Conservation (phyloP, 2,888 invertebrate species). For the Sialis lutaria region DNA sequence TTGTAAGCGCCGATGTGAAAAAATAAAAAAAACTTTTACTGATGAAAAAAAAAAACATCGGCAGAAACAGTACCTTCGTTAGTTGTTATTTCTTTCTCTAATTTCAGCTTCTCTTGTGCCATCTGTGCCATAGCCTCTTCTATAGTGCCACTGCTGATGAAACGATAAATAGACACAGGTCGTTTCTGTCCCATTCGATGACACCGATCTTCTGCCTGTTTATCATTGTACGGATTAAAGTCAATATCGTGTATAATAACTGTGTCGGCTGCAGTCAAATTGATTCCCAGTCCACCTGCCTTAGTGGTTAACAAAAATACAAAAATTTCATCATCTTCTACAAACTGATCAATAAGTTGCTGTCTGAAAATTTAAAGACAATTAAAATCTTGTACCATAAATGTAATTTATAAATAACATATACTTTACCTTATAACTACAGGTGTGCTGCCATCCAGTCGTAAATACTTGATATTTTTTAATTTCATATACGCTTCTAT, state of each 20-base stretch:
- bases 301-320: slow-evolving; percentile 82
- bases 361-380: slow-evolving; percentile 39
- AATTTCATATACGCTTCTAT: slow-evolving; percentile 74
- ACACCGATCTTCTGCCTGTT: slow-evolving; percentile 87
- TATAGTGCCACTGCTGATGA: slow-evolving; percentile 72
- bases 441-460: slow-evolving; percentile 82
- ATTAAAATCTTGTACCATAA: background rate
- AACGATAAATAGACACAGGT: slow-evolving; percentile 70
- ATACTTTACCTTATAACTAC: slow-evolving; percentile 48
- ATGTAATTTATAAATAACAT: background rate
- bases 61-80: slow-evolving; percentile 29
- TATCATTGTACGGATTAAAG: slow-evolving; percentile 97
- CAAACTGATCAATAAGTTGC: slow-evolving; percentile 78
- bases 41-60: background rate
- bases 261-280: slow-evolving; percentile 85
- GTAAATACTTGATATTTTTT: slow-evolving; percentile 51
- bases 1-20: too few species aligned
- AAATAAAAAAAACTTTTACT: too few species aligned
- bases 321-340: slow-evolving; percentile 60
- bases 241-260: slow-evolving; percentile 96
- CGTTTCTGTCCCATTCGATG: slow-evolving; percentile 63
- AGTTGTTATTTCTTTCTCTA: slow-evolving; percentile 74
- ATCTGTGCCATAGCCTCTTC: slow-evolving; percentile 86
- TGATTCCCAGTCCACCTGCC: slow-evolving; percentile 93
- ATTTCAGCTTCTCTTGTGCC: slow-evolving; percentile 76